Evolutionary conservation across 2,888 invertebrate genomes (phyloP).

Genomic region (Tetranychus truncatus): DNA sequence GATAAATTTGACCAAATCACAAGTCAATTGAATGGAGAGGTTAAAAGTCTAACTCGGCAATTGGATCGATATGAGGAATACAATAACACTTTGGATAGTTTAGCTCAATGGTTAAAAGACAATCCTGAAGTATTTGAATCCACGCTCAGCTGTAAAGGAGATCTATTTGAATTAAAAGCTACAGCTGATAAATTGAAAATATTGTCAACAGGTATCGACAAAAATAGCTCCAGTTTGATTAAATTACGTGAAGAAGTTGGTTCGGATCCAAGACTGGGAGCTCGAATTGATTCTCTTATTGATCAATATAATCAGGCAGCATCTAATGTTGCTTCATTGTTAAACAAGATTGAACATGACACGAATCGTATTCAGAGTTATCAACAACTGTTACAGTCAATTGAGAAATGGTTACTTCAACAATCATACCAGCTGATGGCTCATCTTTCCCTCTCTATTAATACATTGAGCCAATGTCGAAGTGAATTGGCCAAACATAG

Average conservation of each 20-base stretch:
- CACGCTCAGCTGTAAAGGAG: not conserved
- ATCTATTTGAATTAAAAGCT: constrained; percentile 3
- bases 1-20: constrained; percentile 75
- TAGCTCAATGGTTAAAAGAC: not conserved
- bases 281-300: not conserved
- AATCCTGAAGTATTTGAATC: not conserved
- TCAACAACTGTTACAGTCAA: not conserved
- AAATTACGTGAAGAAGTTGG: not conserved
- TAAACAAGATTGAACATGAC: not conserved
- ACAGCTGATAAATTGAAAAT: not conserved
- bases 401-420: constrained; percentile 6
- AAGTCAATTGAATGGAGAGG: not conserved
- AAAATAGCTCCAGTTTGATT: not conserved
- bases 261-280: not conserved
- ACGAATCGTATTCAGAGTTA: not conserved
- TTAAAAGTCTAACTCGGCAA: not conserved
- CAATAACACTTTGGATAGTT: not conserved
- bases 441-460: constrained; percentile 1
- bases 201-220: not conserved
- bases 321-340: not conserved
- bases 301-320: not conserved
- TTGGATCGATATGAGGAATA: not conserved
- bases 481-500: not conserved
- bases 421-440: constrained; percentile 3
- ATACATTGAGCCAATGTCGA: not conserved